Evolutionary conservation across 2,797 vertebrate species (phyloP).

Genomic region (Agapornis canus): DNA sequence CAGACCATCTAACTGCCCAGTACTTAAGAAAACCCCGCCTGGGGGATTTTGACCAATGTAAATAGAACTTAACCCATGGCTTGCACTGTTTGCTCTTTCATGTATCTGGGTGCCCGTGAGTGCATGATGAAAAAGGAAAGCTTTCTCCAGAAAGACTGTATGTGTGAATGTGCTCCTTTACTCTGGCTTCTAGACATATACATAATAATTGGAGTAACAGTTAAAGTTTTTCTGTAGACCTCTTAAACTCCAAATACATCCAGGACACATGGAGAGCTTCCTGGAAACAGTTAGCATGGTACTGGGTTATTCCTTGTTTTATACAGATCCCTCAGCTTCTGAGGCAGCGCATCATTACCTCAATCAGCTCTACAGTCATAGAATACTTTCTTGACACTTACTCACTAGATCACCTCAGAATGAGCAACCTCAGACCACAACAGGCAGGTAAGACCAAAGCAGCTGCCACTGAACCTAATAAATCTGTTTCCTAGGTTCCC

Average conservation of each 20-base stretch:
- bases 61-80: neutral
- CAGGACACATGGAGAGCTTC: neutral
- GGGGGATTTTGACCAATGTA: neutral
- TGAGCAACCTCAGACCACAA: neutral
- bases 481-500: neutral
- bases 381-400: neutral
- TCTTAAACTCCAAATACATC: neutral
- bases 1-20: neutral
- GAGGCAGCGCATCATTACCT: neutral
- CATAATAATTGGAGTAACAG: neutral
- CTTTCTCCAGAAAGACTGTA: neutral
- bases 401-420: neutral
- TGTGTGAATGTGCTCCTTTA: neutral
- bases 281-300: neutral
- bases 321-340: neutral
- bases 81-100: constrained; percentile 9
- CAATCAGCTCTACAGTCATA: neutral
- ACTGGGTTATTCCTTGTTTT: neutral
- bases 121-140: neutral
- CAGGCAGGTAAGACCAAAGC: neutral
- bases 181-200: neutral
- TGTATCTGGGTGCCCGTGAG: neutral
- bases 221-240: neutral
- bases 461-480: neutral
- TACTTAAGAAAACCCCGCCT: neutral